Base-by-base conservation (phyloP, 2,888 invertebrate genomes). In the Trachelus stipa region DNA sequence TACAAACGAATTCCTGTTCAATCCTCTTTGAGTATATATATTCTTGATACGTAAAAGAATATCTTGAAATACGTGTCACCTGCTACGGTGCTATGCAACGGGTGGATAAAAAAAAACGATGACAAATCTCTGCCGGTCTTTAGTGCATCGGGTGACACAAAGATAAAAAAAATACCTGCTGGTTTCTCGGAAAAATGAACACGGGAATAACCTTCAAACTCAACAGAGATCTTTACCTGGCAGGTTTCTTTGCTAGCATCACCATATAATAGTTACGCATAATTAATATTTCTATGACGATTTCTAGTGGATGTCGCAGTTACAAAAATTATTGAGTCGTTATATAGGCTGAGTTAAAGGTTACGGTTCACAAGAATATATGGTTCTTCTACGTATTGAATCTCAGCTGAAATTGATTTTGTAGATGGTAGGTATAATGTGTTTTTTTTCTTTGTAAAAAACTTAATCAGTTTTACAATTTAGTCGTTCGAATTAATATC, bases 151-250 rank as follows among this genome's bases (percentile, higher is more conserved):
- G 35, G 12, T 34, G 69, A 23, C 80, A 80, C 81, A 81, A 83
- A 85, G 82, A 77, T 80, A 78, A 82, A 83, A 35, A 35, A 79
- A 80, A 81, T 81, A 77, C 79, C 77, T 74, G 74, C 40, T 40
- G 40, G 34, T 77, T 6, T 40, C 73, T 76, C 69, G 68, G 75
- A 75, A 56, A 77, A 79, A 79, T 81, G 80, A 83, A 82, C 79
- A 81, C 83, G 82, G 31, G 83, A 82, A 79, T 86, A 86, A 87
- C 87, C 87, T 87, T 87, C 87, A 86, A 87, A 87, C 86, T 84
- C 84, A 83, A 81, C 73, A 74, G 79, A 82, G 87, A 87, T 87
- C 87, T 87, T 87, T 87, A 87, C 87, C 85, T 87, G 87, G 80
- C 77, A 77, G 69, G 73, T 81, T 33, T 77, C 80, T 80, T 77